phyloP scores from a whole-genome alignment of 1,140 invertebrate genomes.

The Drosophila littoralis region DNA sequence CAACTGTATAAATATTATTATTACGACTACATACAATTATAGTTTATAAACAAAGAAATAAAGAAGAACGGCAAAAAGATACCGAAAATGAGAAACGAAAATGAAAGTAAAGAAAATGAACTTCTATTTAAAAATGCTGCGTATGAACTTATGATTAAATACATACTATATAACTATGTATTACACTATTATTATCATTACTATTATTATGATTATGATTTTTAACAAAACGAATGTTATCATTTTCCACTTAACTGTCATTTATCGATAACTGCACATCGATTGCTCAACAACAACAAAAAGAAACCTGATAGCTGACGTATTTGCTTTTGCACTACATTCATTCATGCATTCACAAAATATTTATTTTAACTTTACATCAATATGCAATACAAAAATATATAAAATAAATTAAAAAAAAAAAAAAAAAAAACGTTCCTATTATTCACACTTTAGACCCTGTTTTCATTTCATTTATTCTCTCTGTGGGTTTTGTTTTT shows the following conservation, averaged over 20 bases:
- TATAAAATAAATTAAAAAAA: neutral
- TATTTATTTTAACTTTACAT: slow-evolving; percentile 15
- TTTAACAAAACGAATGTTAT: slow-evolving; percentile 13
- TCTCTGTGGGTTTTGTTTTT: slow-evolving; percentile 9
- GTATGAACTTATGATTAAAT: slow-evolving; percentile 84
- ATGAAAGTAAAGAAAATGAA: slow-evolving; percentile 47
- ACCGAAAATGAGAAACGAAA: slow-evolving; percentile 21
- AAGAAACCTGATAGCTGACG: neutral
- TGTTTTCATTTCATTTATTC: neutral
- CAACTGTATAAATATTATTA: slow-evolving; percentile 70
- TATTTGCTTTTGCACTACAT: neutral
- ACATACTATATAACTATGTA: slow-evolving; percentile 70
- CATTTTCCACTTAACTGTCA: slow-evolving; percentile 26
- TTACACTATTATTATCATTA: slow-evolving; percentile 57
- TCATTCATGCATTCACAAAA: slow-evolving; percentile 21
- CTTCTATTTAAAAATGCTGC: slow-evolving; percentile 78
- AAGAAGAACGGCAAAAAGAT: slow-evolving; percentile 21
- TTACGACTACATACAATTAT: slow-evolving; percentile 56
- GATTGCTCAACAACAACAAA: slow-evolving; percentile 39
- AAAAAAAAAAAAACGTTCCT: slow-evolving; percentile 16
- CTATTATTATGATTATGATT: slow-evolving; percentile 14
- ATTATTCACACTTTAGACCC: slow-evolving; percentile 10
- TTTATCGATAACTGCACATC: slow-evolving; percentile 30
- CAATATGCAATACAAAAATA: neutral
- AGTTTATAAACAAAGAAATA: slow-evolving; percentile 47